phyloP scores from a whole-genome alignment of 2,888 invertebrate species.

The Patella depressa region DNA sequence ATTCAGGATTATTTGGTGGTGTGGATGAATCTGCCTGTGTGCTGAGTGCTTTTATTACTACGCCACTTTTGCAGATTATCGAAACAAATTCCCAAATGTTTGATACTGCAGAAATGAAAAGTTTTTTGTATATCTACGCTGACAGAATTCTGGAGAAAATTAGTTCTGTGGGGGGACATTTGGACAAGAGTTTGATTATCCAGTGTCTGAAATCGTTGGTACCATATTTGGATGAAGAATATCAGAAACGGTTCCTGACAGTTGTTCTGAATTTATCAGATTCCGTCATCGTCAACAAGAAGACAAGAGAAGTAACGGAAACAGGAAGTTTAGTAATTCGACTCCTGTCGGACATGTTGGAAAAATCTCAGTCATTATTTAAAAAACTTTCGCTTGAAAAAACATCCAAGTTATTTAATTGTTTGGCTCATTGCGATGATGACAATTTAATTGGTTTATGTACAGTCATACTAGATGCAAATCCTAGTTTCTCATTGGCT shows the following conservation, averaged over 20 bases:
- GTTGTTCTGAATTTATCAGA: slow-evolving; percentile 11
- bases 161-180: neutral
- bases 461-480: neutral
- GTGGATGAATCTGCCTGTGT: no score
- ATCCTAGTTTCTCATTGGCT: slow-evolving; percentile 14
- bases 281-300: slow-evolving; percentile 9
- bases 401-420: slow-evolving; percentile 15
- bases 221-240: neutral
- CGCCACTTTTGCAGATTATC: neutral
- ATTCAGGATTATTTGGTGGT: no score
- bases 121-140: neutral
- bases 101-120: neutral
- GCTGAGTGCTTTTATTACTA: neutral
- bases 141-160: neutral
- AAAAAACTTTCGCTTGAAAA: slow-evolving; percentile 15
- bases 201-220: neutral
- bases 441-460: slow-evolving; percentile 7
- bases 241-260: slow-evolving; percentile 8
- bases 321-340: slow-evolving; percentile 20
- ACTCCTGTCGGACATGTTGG: slow-evolving; percentile 5
- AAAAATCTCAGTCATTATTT: neutral
- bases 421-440: slow-evolving; percentile 7
- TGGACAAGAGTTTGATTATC: neutral
- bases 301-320: slow-evolving; percentile 17
- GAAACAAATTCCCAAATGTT: neutral